A percentile compares a stretch with the other conserved stretches of the same genome.
phyloP scores from a whole-genome alignment of 1,140 invertebrate genomes.

The Diploscapter pachys region DNA sequence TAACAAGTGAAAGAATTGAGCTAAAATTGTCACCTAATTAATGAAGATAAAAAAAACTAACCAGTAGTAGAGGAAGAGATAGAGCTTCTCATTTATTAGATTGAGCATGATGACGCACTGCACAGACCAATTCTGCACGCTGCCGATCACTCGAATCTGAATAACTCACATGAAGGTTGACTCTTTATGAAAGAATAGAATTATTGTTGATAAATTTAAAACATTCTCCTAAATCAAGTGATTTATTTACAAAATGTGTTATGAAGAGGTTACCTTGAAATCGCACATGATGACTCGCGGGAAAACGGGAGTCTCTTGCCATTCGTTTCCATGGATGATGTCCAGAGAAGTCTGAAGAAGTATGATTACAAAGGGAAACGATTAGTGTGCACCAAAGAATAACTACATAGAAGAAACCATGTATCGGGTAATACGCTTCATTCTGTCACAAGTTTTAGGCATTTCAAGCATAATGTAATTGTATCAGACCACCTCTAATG shows the following conservation, averaged over 20 bases:
- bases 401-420: background rate
- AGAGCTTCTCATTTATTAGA: conserved; percentile 21
- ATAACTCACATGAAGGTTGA: background rate
- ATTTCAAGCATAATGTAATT: too few relatives aligned
- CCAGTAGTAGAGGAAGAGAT: conserved; percentile 23
- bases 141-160: conserved; percentile 1
- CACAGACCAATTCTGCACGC: conserved; percentile 1
- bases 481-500: too few relatives aligned
- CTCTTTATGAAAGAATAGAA: too few relatives aligned
- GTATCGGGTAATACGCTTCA: too few relatives aligned
- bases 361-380: background rate
- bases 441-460: too few relatives aligned
- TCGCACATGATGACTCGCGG: conserved; percentile 37
- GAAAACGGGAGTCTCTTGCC: conserved; percentile 30
- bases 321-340: conserved; percentile 17
- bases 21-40: too few relatives aligned
- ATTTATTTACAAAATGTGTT: background rate
- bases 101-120: conserved; percentile 24
- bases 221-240: too few relatives aligned
- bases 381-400: background rate
- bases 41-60: background rate
- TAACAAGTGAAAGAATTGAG: too few relatives aligned
- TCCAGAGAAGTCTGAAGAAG: background rate
- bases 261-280: conserved; percentile 14
- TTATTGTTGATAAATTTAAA: too few relatives aligned